Conservation (phyloP, 2,113 vertebrate species). For the Diphyllodes magnificus region DNA sequence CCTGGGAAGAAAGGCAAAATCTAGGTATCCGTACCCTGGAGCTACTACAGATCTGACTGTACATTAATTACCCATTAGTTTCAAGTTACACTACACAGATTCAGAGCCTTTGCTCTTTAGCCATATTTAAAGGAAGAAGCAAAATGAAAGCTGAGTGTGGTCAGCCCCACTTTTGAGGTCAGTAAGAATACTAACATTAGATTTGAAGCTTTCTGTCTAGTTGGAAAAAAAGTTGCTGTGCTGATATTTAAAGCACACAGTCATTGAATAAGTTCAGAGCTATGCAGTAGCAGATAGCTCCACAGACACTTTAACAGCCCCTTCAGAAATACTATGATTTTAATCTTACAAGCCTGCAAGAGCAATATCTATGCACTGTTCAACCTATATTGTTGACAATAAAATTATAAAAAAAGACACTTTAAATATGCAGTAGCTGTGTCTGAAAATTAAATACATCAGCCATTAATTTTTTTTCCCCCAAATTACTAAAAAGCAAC, state of each 20-base stretch:
- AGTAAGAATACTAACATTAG: not conserved
- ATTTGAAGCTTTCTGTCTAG: not conserved
- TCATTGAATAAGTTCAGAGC: not conserved
- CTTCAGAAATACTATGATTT: constrained; percentile 18
- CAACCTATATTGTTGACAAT: not conserved
- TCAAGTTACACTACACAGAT: not conserved
- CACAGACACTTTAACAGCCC: not conserved
- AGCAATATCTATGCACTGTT: not conserved
- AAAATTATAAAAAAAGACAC: constrained; percentile 1
- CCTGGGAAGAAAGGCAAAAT: not conserved
- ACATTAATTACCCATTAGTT: constrained; percentile 30
- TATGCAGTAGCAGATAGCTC: not conserved
- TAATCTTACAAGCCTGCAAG: not conserved
- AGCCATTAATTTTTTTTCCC: constrained; percentile 51
- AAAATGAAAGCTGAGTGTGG: not conserved
- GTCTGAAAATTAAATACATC: constrained; percentile 40
- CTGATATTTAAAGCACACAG: not conserved
- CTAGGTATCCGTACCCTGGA: not conserved
- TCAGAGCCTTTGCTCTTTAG: constrained; percentile 11
- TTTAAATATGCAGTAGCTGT: constrained; percentile 6
- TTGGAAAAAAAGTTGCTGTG: not conserved
- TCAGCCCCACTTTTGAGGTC: not conserved
- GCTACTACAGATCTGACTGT: not conserved
- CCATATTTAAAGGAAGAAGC: not conserved
- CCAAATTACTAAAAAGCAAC: constrained; percentile 70